Base-by-base conservation (phyloP, 2,113 vertebrate genomes). In the Scalopus aquaticus region DNA sequence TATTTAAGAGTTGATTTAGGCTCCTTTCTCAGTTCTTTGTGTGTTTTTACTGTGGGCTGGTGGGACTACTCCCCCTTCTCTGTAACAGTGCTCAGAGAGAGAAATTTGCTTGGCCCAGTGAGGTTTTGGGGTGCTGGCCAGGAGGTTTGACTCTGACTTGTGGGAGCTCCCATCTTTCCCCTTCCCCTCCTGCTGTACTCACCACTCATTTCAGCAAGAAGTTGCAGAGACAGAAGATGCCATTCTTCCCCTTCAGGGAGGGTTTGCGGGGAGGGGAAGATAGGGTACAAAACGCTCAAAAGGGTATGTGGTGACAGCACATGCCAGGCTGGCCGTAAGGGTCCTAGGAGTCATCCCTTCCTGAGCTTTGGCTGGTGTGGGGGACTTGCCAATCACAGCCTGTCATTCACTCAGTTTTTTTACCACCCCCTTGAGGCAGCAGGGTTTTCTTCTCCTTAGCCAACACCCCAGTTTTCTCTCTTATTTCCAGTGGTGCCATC, bases 1-100 rank as follows among this genome's bases (percentile, higher is more conserved):
- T 98, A 98, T 98, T 98, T 98, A 98, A 98, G 98, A 96, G 80
- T n/a, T 30, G 93, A 95, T 90, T 32, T 70, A 70, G 35, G 49
- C 88, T 79, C 54, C 54, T 56, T 72, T 35, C 56, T 82, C 54
- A 26, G 70, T 95, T 87, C 35, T 76, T 87, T 11, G 24, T 9
- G 24, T 9, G 0, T 95, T 82, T 54, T 79, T 73, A 37, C 26
- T n/a, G 65, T 37, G 65, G 37, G 39, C 7, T 58, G n/a, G 16
- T 32, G 0, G 37, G 54, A 64, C 17, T 44, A 10, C 35, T 26
- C 20, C 77, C 32, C 22, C 6, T 9, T 32, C 10, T 67, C 62
- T 6, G 6, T n/a, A 19, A 15, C 72, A 20, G 46, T 30, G 35
- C 39, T 46, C 12, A n/a, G 44, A 81, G 30, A 4, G 37, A 15